These are phyloP conservation scores for Ectemnius cavifrons DNA, from an alignment of 2,888 invertebrate species.

Conservation along the genomic window DNA sequence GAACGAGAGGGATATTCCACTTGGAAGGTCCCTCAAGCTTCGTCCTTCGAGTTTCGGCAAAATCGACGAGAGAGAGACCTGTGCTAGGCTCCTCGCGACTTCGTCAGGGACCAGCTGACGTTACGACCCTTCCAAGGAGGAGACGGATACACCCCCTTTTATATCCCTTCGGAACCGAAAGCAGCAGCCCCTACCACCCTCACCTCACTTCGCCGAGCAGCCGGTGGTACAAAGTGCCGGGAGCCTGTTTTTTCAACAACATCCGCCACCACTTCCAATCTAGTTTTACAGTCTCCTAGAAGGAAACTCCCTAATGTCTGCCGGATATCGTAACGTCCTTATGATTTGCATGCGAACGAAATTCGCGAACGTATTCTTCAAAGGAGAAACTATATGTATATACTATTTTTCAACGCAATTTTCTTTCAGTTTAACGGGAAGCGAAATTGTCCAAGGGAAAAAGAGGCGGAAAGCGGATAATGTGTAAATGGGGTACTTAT, in stretches of 20 bases:
- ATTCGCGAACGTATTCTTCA: not conserved
- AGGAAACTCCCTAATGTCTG: not conserved
- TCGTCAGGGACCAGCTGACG: constrained; percentile 66
- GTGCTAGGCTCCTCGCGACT: constrained; percentile 56
- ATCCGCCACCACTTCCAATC: constrained; percentile 42
- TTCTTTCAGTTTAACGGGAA: no score
- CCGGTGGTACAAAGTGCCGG: constrained; percentile 58
- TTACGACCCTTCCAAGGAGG: constrained; percentile 58
- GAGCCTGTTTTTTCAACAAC: constrained; percentile 57
- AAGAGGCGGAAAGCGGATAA: no score
- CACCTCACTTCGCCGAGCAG: constrained; percentile 43
- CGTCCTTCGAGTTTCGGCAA: constrained; percentile 49
- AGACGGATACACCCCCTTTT: constrained; percentile 46
- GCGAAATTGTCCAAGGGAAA: no score
- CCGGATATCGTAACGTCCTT: constrained; percentile 23
- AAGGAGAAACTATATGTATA: no score
- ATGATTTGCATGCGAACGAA: constrained; percentile 26
- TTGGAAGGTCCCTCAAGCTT: constrained; percentile 30
- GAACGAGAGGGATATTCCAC: constrained; percentile 56
- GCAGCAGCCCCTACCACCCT: constrained; percentile 28
- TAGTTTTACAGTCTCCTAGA: constrained; percentile 31
- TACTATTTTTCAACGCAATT: no score
- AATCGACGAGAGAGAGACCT: constrained; percentile 47
- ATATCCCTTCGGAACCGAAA: constrained; percentile 34
- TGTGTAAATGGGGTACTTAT: no score